These are phyloP conservation scores for Leptarthrus brevirostris DNA, from an alignment of 2,888 invertebrate species.

Conservation along the genomic window DNA sequence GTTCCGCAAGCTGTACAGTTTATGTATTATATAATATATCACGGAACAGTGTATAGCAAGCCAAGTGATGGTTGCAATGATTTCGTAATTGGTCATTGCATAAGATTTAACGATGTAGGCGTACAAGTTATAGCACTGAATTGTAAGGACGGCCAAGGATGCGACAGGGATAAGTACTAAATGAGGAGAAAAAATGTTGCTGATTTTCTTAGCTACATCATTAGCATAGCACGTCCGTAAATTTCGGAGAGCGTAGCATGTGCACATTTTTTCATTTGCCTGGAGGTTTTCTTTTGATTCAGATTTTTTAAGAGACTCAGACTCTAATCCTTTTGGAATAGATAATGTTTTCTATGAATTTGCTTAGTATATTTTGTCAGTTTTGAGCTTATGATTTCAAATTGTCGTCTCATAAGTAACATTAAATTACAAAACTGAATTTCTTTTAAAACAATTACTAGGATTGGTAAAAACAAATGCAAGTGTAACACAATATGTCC, in stretches of 20 bases:
- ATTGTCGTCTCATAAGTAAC: slow-evolving; percentile 58
- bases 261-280: background rate
- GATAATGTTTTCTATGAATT: too few species aligned
- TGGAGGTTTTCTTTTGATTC: background rate
- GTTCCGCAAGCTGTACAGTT: slow-evolving; percentile 59
- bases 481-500: slow-evolving; percentile 57
- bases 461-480: slow-evolving; percentile 60
- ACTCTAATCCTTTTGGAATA: background rate
- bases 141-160: slow-evolving; percentile 59
- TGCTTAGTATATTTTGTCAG: slow-evolving; percentile 38
- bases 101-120: slow-evolving; percentile 56
- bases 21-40: slow-evolving; percentile 57
- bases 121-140: slow-evolving; percentile 60
- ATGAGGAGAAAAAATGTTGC: slow-evolving; percentile 58
- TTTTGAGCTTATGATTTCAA: slow-evolving; percentile 56
- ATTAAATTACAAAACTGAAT: slow-evolving; percentile 60
- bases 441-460: slow-evolving; percentile 58
- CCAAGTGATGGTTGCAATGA: slow-evolving; percentile 58
- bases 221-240: slow-evolving; percentile 56
- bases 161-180: slow-evolving; percentile 57
- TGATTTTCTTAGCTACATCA: slow-evolving; percentile 57
- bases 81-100: slow-evolving; percentile 56
- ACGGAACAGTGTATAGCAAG: slow-evolving; percentile 58
- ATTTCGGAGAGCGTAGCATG: slow-evolving; percentile 57
- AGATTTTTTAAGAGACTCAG: background rate